Base-by-base conservation (phyloP, 2,888 invertebrate genomes). In the Cynaeus angustus region DNA sequence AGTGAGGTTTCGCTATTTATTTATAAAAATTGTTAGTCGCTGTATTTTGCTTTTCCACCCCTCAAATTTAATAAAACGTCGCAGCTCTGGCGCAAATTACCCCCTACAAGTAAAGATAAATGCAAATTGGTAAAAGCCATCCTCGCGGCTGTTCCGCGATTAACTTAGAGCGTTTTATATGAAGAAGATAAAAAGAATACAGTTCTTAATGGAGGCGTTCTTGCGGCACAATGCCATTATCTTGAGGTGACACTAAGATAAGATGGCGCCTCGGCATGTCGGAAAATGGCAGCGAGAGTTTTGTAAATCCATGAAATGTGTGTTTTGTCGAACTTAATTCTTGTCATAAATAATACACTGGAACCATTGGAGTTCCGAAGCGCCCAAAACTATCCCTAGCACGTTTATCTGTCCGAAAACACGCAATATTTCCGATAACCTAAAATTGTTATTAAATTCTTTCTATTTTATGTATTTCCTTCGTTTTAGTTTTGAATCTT, bases 151-250 rank as follows among this genome's bases (percentile, higher is more conserved):
- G n/a, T 50, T 28, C 28, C 10, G 26, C 28, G 14, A 50, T 50
- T 50, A 50, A 50, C 14, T 50, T 50, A 50, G 48, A 21, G 28
- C 48, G 48, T 26, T 50, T 50, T 50, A 50, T 50, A n/a, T n/a
- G 28, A 50, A 50, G n/a, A 26, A 50, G 48, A 50, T 50, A 50
- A 50, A 50, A 50, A 50, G 48, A 26, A 50, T 28, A 50, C 48
- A 50, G 10, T 1, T 21, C 48, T 26, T 50, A 50, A 50, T 50
- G 48, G 28, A 46, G 12, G 48, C 48, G 9, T 50, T 50, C 46
- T 46, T 46, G 46, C 46, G 46, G 21, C 41, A 13, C 41, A 41
- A 41, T 12, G 41, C 41, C 41, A 41, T 41, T 41, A 41, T 12
- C 5, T 13, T 6, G 38, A 38, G 3, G 33, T 33, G 33, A 33